Evolutionary conservation across 2,888 invertebrate species (phyloP), one percentile per base, ranked within the genome.

Genomic region (Abscondita cerata): DNA sequence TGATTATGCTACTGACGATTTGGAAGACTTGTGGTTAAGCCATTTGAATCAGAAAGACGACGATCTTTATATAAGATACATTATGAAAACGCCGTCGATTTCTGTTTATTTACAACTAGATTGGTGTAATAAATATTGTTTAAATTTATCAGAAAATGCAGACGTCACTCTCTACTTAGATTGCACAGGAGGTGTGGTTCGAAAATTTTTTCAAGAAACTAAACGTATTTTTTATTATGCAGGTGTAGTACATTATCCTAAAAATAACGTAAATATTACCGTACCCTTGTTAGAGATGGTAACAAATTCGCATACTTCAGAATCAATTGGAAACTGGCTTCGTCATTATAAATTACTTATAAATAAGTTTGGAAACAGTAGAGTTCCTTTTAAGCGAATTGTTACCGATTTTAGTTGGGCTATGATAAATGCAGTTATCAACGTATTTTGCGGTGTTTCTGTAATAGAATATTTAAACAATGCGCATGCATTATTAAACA

Each of bases 361-460:
- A 25, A 25, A 25, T 25, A 25, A 16, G 2, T n/a, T 11, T 2
- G 13, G 20, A n/a, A n/a, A n/a, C n/a, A 18, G 11, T 9, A 4
- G 12, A 2, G 1, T 47, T 6, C 20, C 47, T 4, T 19, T 47
- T n/a, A 47, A 47, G 19, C 19, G 48, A 2, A 25, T 48, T 19
- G 25, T 48, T 31, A 25, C 48, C 1, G 48, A 48, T 48, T 48
- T 48, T 11, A 48, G 48, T 25, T 48, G 48, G 48, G 48, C 48
- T 9, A 9, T 48, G 9, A 25, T 48, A 9, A 25, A 48, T 48
- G 16, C 31, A 1, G 33, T 15, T 13, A 12, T 12, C 9, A n/a
- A 48, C 12, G 12, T 33, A 2, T 48, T 48, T 33, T 31, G 4
- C 9, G 19, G 12, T 6, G 13, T 48, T 25, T 19, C n/a, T 13